Evolutionary conservation across 2,888 invertebrate species (phyloP).

Genomic region (Scaptomyza polygonia): DNA sequence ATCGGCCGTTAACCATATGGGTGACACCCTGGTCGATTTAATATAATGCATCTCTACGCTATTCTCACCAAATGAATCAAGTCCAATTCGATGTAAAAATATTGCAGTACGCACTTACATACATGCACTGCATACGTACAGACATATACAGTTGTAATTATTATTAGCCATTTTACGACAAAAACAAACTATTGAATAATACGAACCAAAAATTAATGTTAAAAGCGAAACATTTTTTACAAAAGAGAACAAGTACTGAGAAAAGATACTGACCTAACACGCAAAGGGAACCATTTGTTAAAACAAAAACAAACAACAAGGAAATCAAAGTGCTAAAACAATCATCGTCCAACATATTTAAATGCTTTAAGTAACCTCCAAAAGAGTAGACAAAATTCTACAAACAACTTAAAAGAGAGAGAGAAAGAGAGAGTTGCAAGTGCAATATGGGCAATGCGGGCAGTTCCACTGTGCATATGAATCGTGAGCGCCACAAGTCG

Average conservation of each 20-base stretch:
- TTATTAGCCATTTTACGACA: constrained; percentile 74
- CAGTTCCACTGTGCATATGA: constrained; percentile 82
- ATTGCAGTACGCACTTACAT: no score
- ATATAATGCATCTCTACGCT: constrained; percentile 23
- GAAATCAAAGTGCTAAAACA: constrained; percentile 70
- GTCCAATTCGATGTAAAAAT: constrained; percentile 46
- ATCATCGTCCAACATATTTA: constrained; percentile 37
- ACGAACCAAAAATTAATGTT: constrained; percentile 26
- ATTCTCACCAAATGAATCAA: constrained; percentile 50
- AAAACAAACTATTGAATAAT: constrained; percentile 74
- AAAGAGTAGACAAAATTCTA: constrained; percentile 19
- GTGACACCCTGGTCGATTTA: constrained; percentile 42
- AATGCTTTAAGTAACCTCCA: constrained; percentile 60
- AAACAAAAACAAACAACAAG: constrained; percentile 33
- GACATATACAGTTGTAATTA: constrained; percentile 53
- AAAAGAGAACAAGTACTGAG: constrained; percentile 29
- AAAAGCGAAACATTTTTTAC: constrained; percentile 49
- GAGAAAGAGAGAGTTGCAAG: constrained; percentile 19
- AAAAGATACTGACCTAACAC: constrained; percentile 17
- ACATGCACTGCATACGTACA: constrained; percentile 26
- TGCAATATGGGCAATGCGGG: constrained; percentile 84
- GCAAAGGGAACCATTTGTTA: constrained; percentile 27
- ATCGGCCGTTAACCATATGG: neutral
- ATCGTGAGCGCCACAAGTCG: constrained; percentile 91
- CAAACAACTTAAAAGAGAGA: constrained; percentile 7